Evolutionary conservation across 2,113 vertebrate genomes (phyloP).

Genomic region (Gasterosteus aculeatus): DNA sequence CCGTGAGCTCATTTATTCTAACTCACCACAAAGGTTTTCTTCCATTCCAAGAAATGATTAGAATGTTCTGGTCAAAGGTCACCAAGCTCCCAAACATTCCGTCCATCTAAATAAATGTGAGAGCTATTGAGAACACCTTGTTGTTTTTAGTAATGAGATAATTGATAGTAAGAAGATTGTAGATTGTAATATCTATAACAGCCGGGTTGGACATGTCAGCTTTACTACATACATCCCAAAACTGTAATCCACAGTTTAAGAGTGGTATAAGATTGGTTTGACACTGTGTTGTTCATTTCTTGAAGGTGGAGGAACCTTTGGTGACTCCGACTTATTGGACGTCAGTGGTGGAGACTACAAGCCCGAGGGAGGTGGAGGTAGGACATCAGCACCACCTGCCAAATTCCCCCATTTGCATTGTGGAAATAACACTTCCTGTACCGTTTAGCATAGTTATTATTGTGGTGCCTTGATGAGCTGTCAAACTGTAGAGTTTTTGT

Average conservation of each 20-base stretch:
- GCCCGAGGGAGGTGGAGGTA: conserved; percentile 69
- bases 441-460: not conserved
- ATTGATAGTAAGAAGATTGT: too few species aligned
- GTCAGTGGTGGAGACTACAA: conserved; percentile 35
- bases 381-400: not conserved
- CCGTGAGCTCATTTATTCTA: not conserved
- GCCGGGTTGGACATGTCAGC: too few species aligned
- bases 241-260: not conserved
- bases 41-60: too few species aligned
- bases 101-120: too few species aligned
- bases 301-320: conserved; percentile 64
- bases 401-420: not conserved
- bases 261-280: not conserved
- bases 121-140: too few species aligned
- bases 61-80: too few species aligned
- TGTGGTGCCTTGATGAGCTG: not conserved
- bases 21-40: too few species aligned
- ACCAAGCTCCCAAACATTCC: too few species aligned
- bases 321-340: conserved; percentile 53
- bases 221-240: not conserved
- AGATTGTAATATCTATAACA: too few species aligned
- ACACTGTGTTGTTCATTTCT: not conserved
- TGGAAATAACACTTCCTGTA: too few species aligned
- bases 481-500: not conserved
- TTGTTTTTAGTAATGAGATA: too few species aligned